These are phyloP conservation scores for Diphyllodes magnificus DNA, from an alignment of 2,113 vertebrate species.

Conservation along the genomic window DNA sequence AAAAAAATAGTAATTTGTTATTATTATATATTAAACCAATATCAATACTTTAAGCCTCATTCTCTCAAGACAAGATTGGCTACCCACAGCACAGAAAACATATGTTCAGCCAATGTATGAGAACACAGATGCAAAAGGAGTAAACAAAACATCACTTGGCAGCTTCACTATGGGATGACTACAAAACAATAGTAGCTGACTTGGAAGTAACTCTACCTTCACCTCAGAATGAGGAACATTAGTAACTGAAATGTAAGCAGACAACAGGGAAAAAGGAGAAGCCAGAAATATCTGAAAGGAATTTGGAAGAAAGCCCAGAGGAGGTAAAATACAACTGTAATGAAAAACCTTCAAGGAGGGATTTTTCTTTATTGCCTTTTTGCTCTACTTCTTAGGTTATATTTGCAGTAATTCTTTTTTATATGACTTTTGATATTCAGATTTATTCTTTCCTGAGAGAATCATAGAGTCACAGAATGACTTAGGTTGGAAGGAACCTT, in stretches of 20 bases:
- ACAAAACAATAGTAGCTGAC: background rate
- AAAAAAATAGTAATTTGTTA: background rate
- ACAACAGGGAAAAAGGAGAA: background rate
- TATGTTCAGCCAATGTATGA: background rate
- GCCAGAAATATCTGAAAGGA: background rate
- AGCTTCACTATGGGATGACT: background rate
- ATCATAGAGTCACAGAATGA: background rate
- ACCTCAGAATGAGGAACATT: background rate
- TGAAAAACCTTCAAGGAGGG: background rate
- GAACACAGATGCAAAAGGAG: background rate
- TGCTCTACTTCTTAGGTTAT: background rate
- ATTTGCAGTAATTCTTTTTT: background rate
- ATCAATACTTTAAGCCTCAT: background rate
- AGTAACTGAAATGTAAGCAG: background rate
- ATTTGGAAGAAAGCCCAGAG: conserved; percentile 9
- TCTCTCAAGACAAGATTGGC: background rate
- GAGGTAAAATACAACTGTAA: background rate
- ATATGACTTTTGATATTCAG: background rate
- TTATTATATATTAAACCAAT: background rate
- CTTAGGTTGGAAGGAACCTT: background rate
- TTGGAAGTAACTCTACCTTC: background rate
- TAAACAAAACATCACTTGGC: background rate
- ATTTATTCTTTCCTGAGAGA: background rate
- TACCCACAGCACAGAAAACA: background rate
- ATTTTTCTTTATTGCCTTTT: conserved; percentile 11